A percentile compares a stretch with the other conserved stretches of the same genome.
Conservation (phyloP, 2,113 vertebrate species). For the Nanorana parkeri region DNA sequence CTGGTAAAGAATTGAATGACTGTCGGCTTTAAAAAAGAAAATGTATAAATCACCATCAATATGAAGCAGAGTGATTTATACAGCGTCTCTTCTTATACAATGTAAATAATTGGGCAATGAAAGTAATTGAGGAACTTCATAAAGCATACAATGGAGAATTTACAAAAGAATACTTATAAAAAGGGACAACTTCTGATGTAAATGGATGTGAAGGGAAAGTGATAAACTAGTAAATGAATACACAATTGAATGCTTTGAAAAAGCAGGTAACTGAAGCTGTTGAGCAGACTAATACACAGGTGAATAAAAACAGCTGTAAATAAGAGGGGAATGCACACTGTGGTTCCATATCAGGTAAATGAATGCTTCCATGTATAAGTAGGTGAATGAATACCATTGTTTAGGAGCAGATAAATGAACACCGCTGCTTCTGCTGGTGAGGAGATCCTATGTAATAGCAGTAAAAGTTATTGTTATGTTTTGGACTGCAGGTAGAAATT, state of each 20-base stretch:
- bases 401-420: neutral
- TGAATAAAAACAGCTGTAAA: neutral
- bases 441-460: too few species aligned
- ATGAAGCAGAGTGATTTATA: constrained; percentile 27
- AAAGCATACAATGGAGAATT: constrained; percentile 18
- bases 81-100: constrained; percentile 8
- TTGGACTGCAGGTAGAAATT: too few species aligned
- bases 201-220: neutral
- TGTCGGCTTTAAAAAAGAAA: constrained; percentile 8
- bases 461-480: too few species aligned
- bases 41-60: constrained; percentile 42
- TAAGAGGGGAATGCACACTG: neutral
- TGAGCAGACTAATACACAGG: too few species aligned
- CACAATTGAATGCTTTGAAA: neutral
- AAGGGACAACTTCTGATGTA: neutral
- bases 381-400: neutral
- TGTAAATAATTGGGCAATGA: constrained; percentile 36
- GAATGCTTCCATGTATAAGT: neutral
- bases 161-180: constrained; percentile 8
- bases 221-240: neutral
- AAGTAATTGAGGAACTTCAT: constrained; percentile 29
- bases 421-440: too few species aligned
- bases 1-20: constrained; percentile 10
- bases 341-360: neutral
- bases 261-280: too few species aligned